A percentile compares a stretch with the other conserved stretches of the same genome.
Evolutionary conservation across 2,888 invertebrate genomes (phyloP).

Genomic region (Mesorhabditis spiculigera): DNA sequence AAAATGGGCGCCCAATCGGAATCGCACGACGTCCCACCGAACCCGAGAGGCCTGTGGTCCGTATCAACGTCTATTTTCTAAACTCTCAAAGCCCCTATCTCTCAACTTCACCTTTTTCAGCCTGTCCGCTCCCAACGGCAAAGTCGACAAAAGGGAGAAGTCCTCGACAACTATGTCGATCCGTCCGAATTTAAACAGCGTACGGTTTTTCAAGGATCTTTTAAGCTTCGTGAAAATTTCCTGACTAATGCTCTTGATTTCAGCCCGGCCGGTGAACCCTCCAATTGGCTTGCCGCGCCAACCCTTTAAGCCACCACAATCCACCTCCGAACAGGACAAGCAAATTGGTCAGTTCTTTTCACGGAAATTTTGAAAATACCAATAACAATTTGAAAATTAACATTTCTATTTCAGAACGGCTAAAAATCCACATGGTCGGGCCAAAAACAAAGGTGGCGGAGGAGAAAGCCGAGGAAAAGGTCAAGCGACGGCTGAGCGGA

Average conservation of each 20-base stretch:
- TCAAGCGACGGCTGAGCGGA: neutral
- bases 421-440: conserved; percentile 2
- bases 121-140: neutral
- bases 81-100: too few relatives aligned
- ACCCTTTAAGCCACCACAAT: conserved; percentile 13
- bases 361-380: neutral
- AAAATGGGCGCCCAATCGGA: too few relatives aligned
- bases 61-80: too few relatives aligned
- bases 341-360: neutral
- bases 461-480: neutral
- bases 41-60: too few relatives aligned
- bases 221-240: neutral
- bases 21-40: too few relatives aligned
- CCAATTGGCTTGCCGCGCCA: conserved; percentile 11
- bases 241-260: conserved; percentile 4
- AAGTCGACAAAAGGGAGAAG: conserved; percentile 4
- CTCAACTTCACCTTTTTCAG: too few relatives aligned
- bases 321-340: conserved; percentile 15
- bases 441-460: neutral
- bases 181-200: neutral
- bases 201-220: neutral
- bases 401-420: neutral
- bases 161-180: neutral
- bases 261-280: conserved; percentile 12
- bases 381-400: neutral